These are phyloP conservation scores for Atrina japonica DNA, from an alignment of 2,888 invertebrate genomes.

Conservation along the genomic window DNA sequence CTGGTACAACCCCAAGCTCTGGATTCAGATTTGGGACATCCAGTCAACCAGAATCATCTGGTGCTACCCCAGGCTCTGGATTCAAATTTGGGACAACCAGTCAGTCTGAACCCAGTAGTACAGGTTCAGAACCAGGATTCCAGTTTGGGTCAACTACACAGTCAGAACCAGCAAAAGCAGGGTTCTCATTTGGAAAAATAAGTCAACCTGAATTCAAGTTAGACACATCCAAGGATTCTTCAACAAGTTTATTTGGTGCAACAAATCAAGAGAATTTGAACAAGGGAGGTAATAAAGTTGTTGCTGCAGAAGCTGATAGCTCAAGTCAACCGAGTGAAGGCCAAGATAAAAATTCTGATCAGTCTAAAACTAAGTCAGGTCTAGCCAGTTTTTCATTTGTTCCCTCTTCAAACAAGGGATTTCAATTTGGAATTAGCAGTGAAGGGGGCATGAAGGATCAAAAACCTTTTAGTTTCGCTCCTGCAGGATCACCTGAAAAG, in stretches of 20 bases:
- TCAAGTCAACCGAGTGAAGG: conserved; percentile 74
- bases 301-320: conserved; percentile 81
- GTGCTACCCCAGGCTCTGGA: conserved; percentile 28
- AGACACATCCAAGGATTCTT: not conserved
- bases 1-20: conserved; percentile 1
- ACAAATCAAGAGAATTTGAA: not conserved
- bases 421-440: not conserved
- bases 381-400: not conserved
- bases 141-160: conserved; percentile 32
- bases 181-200: conserved; percentile 36
- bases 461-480: conserved; percentile 7
- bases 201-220: not conserved
- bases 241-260: too few relatives aligned
- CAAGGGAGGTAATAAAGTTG: conserved; percentile 1
- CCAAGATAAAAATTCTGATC: conserved; percentile 21
- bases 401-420: not conserved
- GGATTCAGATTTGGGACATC: conserved; percentile 19
- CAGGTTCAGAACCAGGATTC: conserved; percentile 31
- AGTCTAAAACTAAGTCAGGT: not conserved
- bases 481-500: not conserved
- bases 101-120: conserved; percentile 11
- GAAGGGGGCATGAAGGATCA: not conserved
- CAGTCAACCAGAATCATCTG: conserved; percentile 20
- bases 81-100: conserved; percentile 37
- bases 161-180: conserved; percentile 12